Conservation (phyloP, 2,888 invertebrate genomes). For the Yponomeuta cagnagella region DNA sequence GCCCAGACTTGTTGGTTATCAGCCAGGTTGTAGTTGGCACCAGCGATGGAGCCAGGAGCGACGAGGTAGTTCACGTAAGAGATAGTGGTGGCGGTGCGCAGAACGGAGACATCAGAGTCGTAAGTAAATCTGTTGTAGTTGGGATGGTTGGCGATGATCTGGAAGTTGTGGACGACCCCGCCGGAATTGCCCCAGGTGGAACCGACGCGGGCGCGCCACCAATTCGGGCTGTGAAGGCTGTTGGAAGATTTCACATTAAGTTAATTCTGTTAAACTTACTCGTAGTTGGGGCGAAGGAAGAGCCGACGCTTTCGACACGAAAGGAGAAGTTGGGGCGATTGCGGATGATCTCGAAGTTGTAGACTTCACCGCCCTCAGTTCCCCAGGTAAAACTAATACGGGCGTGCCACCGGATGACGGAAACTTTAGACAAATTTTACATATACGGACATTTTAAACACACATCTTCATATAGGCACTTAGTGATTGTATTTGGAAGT, state of each 20-base stretch:
- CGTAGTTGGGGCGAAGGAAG: too few species aligned
- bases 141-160: conserved; percentile 9
- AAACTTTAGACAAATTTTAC: not conserved
- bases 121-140: conserved; percentile 7
- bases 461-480: too few species aligned
- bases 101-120: conserved; percentile 14
- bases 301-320: too few species aligned
- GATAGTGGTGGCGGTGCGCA: conserved; percentile 13
- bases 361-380: not conserved
- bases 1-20: conserved; percentile 19
- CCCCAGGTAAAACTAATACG: too few species aligned
- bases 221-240: not conserved
- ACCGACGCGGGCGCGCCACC: conserved; percentile 13
- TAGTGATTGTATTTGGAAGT: too few species aligned
- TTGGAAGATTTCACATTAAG: not conserved
- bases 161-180: conserved; percentile 10
- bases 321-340: not conserved
- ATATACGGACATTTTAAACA: not conserved
- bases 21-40: conserved; percentile 15
- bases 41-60: conserved; percentile 17
- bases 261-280: not conserved
- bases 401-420: too few species aligned
- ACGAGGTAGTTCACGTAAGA: conserved; percentile 7
- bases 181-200: conserved; percentile 17
- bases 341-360: too few species aligned